A percentile compares a stretch with the other conserved stretches of the same genome.
phyloP scores from a whole-genome alignment of 2,113 vertebrate genomes.

The Archilochus colubris region DNA sequence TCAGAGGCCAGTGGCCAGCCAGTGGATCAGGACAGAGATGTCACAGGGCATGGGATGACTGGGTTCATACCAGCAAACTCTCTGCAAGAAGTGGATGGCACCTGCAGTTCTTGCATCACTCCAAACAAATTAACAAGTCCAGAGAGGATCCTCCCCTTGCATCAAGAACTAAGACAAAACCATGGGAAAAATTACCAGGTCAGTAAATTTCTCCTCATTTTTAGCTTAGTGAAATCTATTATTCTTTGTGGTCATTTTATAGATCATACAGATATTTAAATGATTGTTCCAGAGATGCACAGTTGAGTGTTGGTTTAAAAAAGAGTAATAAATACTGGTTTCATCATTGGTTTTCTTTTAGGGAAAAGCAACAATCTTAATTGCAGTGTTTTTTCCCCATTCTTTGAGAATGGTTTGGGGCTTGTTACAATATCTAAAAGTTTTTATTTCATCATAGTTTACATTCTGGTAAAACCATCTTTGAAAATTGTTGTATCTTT shows the following conservation, averaged over 20 bases:
- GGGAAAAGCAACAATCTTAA: too few relatives aligned
- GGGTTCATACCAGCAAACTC: neutral
- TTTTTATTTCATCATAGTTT: neutral
- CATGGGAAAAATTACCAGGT: slow-evolving; percentile 66
- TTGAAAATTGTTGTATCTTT: neutral
- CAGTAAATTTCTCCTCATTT: neutral
- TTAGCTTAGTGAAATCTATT: neutral
- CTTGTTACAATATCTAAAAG: neutral
- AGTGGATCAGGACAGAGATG: neutral
- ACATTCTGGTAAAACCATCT: neutral
- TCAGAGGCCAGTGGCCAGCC: neutral
- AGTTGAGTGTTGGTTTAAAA: neutral
- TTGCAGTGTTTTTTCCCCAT: neutral
- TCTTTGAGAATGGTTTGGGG: neutral
- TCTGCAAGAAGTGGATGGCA: neutral
- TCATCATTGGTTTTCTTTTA: neutral
- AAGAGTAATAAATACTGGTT: neutral
- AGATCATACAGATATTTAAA: slow-evolving; percentile 2
- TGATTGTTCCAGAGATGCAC: neutral
- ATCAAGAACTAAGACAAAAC: slow-evolving; percentile 71
- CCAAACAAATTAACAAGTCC: slow-evolving; percentile 57
- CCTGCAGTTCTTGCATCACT: neutral
- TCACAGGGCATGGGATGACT: neutral
- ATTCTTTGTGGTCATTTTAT: neutral
- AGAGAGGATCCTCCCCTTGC: slow-evolving; percentile 69